Conservation (phyloP, 2,888 invertebrate species). For the Andrena bicolor region DNA sequence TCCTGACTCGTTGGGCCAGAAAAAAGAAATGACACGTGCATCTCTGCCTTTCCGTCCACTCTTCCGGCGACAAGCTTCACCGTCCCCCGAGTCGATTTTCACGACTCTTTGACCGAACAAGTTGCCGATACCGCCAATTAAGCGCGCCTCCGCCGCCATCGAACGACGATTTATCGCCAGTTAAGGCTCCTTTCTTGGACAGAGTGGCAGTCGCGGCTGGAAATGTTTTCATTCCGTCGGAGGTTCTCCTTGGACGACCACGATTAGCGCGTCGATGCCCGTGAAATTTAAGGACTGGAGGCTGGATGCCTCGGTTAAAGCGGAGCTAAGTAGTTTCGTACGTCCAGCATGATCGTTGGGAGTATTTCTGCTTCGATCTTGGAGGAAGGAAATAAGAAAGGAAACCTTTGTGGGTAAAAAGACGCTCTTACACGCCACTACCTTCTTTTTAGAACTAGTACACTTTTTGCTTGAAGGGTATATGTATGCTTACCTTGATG, state of each 20-base stretch:
- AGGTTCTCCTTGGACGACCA: slow-evolving; percentile 25
- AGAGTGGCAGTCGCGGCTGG: slow-evolving; percentile 35
- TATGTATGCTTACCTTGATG: background rate
- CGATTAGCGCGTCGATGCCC: slow-evolving; percentile 57
- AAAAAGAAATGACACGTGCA: slow-evolving; percentile 52
- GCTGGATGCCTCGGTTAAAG: slow-evolving; percentile 12
- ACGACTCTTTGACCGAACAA: slow-evolving; percentile 48
- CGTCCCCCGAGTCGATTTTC: slow-evolving; percentile 46
- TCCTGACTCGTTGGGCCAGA: background rate
- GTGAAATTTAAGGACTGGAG: slow-evolving; percentile 54
- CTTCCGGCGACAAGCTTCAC: slow-evolving; percentile 39
- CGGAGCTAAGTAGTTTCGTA: background rate
- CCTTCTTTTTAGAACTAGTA: too few species aligned
- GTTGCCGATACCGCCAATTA: slow-evolving; percentile 63
- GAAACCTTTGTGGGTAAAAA: too few species aligned
- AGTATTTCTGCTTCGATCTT: background rate
- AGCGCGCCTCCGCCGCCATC: slow-evolving; percentile 53
- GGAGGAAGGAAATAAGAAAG: background rate
- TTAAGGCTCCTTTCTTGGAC: slow-evolving; percentile 50
- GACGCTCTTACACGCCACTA: too few species aligned
- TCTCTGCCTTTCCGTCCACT: slow-evolving; percentile 5
- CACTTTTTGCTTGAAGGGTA: background rate
- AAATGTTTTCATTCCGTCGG: slow-evolving; percentile 56
- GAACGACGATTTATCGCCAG: slow-evolving; percentile 60
- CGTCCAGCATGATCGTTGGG: background rate